These are phyloP conservation scores for Parazoanthus swiftii DNA, from an alignment of 92 coral and sea anemone genomes.

Conservation along the genomic window DNA sequence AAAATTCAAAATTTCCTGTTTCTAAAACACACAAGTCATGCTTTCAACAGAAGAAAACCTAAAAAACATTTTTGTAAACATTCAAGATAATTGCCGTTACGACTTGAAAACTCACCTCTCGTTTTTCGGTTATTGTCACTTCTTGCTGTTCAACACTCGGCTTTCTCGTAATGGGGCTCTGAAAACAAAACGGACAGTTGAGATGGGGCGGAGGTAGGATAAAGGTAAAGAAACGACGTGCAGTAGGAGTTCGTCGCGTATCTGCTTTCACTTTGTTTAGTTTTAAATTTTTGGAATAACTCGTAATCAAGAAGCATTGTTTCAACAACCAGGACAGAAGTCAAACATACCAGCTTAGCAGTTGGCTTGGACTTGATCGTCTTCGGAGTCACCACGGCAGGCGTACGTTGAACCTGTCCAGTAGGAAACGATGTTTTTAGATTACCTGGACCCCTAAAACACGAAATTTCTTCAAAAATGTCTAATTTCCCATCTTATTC, in stretches of 20 bases:
- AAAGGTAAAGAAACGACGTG: neutral
- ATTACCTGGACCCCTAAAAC: too few species aligned
- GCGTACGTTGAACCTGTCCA: neutral
- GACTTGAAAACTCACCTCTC: conserved; percentile 13
- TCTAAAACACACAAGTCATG: too few species aligned
- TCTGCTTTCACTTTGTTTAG: too few species aligned
- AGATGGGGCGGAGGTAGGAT: neutral
- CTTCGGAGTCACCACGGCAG: neutral
- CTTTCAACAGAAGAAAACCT: neutral
- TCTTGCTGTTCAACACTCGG: neutral
- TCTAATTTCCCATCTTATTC: too few species aligned
- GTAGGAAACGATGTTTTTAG: neutral
- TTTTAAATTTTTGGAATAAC: neutral
- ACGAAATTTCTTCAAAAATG: too few species aligned
- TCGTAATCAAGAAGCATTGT: neutral
- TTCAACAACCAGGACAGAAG: neutral
- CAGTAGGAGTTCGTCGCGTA: too few species aligned
- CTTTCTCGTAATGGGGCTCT: conserved; percentile 13
- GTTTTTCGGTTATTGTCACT: neutral
- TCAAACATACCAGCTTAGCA: conserved; percentile 47
- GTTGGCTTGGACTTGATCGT: conserved; percentile 37
- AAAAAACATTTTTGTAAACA: too few species aligned
- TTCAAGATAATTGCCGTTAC: neutral
- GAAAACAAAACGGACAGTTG: neutral
- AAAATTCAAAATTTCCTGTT: too few species aligned